Evolutionary conservation across 2,888 invertebrate genomes (phyloP), one percentile per base, ranked within the genome.

Genomic region (Lasioglossum figueresi): DNA sequence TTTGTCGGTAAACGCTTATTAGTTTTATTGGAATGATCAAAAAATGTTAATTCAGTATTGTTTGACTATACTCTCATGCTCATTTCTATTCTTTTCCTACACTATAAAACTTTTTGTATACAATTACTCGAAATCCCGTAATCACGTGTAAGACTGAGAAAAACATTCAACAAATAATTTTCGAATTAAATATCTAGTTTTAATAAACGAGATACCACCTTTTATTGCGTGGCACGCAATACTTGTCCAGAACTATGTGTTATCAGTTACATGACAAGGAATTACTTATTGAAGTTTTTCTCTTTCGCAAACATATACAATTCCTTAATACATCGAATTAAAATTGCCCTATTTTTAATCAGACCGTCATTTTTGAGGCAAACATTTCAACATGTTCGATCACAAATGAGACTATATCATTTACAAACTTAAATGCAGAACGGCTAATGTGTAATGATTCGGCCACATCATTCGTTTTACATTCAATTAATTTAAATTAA

Each of bases 61-160:
- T 81, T 83, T 77, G 88, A 86, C 83, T 87, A 90, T 88, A 87
- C 83, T 88, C 87, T 78, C 75, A 80, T 85, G 82, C 83, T 82
- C 37, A 37, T 63, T 52, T 70, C 14, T 52, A 66, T 63, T 48
- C n/a, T n/a, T 40, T 68, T 56, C 8, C 43, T 82, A 86, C 48
- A 70, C 34, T 87, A 87, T 74, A 82, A 81, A 87, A 84, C 79
- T 76, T 68, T 76, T 79, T 86, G 74, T 88, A 74, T 89, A 89
- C 56, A 88, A 82, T 79, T 86, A 82, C 71, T 83, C 81, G 84
- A 91, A 89, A 85, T 83, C 74, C 14, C 59, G 52, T 76, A 71
- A 72, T 72, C 68, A 81, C 80, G 79, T 59, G n/a, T 27, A 75
- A 76, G 78, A 79, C 80, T 86, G 78, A 88, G 70, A 40, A 81